Conservation (phyloP, 2,113 vertebrate species). For the Nothocercus julius region DNA sequence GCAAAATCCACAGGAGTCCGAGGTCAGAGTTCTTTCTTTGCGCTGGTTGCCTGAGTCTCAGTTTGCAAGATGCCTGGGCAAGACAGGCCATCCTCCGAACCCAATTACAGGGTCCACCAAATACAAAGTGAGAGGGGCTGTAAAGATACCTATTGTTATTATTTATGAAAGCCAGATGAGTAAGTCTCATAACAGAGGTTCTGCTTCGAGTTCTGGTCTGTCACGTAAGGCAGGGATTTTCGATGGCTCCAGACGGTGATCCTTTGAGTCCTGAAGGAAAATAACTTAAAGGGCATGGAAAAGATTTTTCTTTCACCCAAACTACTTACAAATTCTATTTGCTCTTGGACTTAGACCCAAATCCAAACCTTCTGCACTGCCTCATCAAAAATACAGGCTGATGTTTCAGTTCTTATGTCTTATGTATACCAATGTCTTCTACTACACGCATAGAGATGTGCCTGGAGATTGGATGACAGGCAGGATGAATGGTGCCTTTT, state of each 20-base stretch:
- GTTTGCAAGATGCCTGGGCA: background rate
- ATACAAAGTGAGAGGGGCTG: background rate
- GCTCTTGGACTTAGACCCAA: slow-evolving; percentile 36
- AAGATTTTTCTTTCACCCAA: slow-evolving; percentile 14
- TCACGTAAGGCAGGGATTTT: background rate
- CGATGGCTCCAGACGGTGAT: background rate
- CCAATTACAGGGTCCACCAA: background rate
- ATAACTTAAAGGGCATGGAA: background rate
- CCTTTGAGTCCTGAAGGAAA: slow-evolving; percentile 13
- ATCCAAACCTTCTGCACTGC: background rate
- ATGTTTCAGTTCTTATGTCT: slow-evolving; percentile 23
- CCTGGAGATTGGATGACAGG: background rate
- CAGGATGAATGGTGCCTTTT: background rate
- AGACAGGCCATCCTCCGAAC: background rate
- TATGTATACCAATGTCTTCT: slow-evolving; percentile 25
- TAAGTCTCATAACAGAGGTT: background rate
- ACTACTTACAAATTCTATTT: slow-evolving; percentile 41
- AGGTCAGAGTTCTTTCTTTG: background rate
- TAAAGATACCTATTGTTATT: background rate
- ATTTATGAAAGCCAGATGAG: background rate
- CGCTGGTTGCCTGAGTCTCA: background rate
- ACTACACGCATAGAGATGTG: background rate
- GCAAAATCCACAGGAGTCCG: background rate
- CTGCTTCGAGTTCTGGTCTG: background rate
- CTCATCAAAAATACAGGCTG: slow-evolving; percentile 59